Base-by-base conservation (phyloP, 1,140 invertebrate genomes). In the Drosophila pandora region DNA sequence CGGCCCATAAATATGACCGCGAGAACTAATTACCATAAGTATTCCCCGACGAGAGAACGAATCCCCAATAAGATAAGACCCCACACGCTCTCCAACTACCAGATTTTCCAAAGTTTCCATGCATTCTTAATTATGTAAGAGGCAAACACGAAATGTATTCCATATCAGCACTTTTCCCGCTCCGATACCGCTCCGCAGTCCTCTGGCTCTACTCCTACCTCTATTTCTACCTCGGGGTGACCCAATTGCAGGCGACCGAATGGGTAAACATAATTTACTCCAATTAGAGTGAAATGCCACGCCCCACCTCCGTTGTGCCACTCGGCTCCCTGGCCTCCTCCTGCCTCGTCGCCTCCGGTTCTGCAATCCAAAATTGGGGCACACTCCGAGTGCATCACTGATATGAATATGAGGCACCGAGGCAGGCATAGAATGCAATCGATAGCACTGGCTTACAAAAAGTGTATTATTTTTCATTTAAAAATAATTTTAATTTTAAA, bases 201-300 rank as follows among this genome's bases (percentile, higher is more conserved):
- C 17, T 17, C 17, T 17, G 1, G 17, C 17, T 17, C 17, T 17
- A 17, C 17, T 17, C 17, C 17, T 17, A 17, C 17, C 17, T 17
- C 17, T 17, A 17, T 17, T 5, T 7, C 45, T 32, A 49, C 23
- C 43, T 47, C 13, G 48, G 39, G 21, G 32, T 85, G 83, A 87
- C 82, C 82, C 68, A 82, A 82, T 87, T 87, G 82, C 83, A 71
- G 67, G 43, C 62, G 62, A 64, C 65, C 79, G 70, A 87, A 87
- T 88, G 83, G 88, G 83, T 87, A 87, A 88, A 87, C 83, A 87
- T 82, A 78, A 87, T 87, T 88, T 79, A 87, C 69, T 87, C 75
- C 83, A 87, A 87, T 87, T 87, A 87, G 70, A 87, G 73, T 55
- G 47, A 63, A 48, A 17, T 77, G 75, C 74, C 67, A 75, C 73